These are phyloP conservation scores for Psophia crepitans DNA, from an alignment of 2,113 vertebrate genomes.

Conservation along the genomic window DNA sequence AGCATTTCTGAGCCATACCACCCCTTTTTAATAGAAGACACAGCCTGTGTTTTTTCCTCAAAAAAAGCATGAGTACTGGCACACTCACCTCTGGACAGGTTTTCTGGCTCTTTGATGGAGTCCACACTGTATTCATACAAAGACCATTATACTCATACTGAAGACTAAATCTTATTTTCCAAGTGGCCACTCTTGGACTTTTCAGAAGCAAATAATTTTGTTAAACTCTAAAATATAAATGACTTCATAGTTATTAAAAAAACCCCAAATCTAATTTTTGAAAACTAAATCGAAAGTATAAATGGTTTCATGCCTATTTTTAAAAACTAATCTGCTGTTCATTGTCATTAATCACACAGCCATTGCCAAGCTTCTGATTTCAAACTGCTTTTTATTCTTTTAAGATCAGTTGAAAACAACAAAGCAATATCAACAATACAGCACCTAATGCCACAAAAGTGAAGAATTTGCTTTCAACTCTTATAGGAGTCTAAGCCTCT, in stretches of 20 bases:
- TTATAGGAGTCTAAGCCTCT: not conserved
- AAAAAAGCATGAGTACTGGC: not conserved
- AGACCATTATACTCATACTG: not conserved
- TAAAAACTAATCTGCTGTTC: not conserved
- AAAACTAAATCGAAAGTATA: not conserved
- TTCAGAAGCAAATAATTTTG: not conserved
- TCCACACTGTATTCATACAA: not conserved
- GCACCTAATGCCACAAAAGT: not conserved
- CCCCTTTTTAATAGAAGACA: not conserved
- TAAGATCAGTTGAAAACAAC: not conserved
- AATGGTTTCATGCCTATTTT: not conserved
- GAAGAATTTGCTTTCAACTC: slow-evolving; percentile 15
- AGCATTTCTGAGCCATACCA: not conserved
- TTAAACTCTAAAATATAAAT: not conserved
- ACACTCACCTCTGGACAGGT: not conserved
- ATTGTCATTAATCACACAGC: not conserved
- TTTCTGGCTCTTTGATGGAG: not conserved
- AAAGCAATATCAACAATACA: not conserved
- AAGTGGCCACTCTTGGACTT: not conserved
- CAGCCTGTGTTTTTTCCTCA: not conserved
- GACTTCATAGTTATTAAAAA: not conserved
- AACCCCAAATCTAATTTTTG: not conserved
- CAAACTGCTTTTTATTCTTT: not conserved
- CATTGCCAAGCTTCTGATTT: not conserved
- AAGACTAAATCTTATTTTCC: not conserved